Percentiles rank a stretch among this genome's conserved stretches.
Evolutionary conservation across 2,888 invertebrate species (phyloP).

Genomic region (Cosmia trapezina): DNA sequence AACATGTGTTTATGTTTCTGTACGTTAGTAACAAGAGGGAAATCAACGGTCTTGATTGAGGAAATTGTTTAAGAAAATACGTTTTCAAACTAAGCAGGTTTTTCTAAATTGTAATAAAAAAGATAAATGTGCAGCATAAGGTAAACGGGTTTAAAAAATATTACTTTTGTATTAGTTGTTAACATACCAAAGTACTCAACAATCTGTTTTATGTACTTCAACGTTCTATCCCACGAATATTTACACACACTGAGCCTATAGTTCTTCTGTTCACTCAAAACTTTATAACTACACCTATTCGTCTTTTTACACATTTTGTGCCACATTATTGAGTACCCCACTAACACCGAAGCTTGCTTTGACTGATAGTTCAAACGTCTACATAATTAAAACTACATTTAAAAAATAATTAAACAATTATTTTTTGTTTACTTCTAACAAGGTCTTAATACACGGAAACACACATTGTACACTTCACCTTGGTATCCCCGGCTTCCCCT

Average conservation of each 20-base stretch:
- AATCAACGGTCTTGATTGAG: neutral
- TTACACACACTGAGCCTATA: slow-evolving; percentile 62
- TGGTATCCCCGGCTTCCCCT: slow-evolving; percentile 42
- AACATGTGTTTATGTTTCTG: slow-evolving; percentile 29
- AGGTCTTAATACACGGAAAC: slow-evolving; percentile 58
- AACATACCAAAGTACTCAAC: slow-evolving; percentile 82
- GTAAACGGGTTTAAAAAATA: slow-evolving; percentile 1
- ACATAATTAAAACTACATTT: slow-evolving; percentile 59
- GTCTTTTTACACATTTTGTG: slow-evolving; percentile 73
- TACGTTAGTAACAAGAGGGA: slow-evolving; percentile 27
- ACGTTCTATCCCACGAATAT: slow-evolving; percentile 68
- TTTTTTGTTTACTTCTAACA: slow-evolving; percentile 46
- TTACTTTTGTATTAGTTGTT: slow-evolving; percentile 3
- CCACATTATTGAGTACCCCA: slow-evolving; percentile 72
- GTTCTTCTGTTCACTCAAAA: slow-evolving; percentile 67
- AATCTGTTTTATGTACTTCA: slow-evolving; percentile 70
- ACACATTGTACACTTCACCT: slow-evolving; percentile 54
- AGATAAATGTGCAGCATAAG: neutral
- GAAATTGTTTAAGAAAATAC: slow-evolving; percentile 5
- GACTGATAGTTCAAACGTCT: slow-evolving; percentile 36
- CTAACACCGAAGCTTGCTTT: slow-evolving; percentile 39
- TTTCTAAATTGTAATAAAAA: neutral
- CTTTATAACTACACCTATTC: slow-evolving; percentile 66
- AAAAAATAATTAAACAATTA: slow-evolving; percentile 42
- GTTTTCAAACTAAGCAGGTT: neutral